These are phyloP conservation scores for Sphaerodactylus townsendi DNA, from an alignment of 2,113 vertebrate genomes.

Conservation along the genomic window DNA sequence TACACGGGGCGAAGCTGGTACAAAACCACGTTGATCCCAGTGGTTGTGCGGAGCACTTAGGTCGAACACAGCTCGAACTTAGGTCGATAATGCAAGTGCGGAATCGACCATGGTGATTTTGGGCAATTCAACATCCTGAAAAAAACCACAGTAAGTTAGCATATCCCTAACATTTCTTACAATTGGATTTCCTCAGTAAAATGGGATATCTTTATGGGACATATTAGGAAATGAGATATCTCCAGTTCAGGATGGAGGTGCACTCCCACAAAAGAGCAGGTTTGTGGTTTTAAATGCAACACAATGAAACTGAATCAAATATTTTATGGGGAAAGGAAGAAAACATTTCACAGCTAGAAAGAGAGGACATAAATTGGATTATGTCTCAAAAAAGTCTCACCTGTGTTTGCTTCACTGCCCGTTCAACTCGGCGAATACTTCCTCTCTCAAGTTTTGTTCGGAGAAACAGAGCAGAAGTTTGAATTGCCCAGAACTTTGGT, in stretches of 20 bases:
- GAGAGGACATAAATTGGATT: background rate
- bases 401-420: constrained; percentile 96
- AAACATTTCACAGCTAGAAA: constrained; percentile 2
- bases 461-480: constrained; percentile 87
- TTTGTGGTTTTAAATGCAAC: background rate
- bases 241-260: too few relatives aligned
- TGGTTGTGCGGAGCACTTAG: too few relatives aligned
- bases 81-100: too few relatives aligned
- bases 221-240: too few relatives aligned
- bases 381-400: constrained; percentile 65
- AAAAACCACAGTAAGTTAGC: background rate
- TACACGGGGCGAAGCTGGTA: too few relatives aligned
- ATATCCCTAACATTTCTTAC: background rate
- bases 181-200: background rate
- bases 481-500: constrained; percentile 93
- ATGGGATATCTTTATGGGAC: too few relatives aligned
- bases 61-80: too few relatives aligned
- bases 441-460: constrained; percentile 89
- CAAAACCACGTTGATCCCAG: too few relatives aligned
- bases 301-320: background rate
- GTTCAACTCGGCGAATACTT: constrained; percentile 86
- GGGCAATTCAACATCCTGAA: background rate
- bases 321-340: background rate
- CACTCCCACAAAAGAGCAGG: too few relatives aligned
- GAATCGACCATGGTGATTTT: too few relatives aligned